These are phyloP conservation scores for Sus cebifrons DNA, from an alignment of 2,797 vertebrate species.

Conservation along the genomic window DNA sequence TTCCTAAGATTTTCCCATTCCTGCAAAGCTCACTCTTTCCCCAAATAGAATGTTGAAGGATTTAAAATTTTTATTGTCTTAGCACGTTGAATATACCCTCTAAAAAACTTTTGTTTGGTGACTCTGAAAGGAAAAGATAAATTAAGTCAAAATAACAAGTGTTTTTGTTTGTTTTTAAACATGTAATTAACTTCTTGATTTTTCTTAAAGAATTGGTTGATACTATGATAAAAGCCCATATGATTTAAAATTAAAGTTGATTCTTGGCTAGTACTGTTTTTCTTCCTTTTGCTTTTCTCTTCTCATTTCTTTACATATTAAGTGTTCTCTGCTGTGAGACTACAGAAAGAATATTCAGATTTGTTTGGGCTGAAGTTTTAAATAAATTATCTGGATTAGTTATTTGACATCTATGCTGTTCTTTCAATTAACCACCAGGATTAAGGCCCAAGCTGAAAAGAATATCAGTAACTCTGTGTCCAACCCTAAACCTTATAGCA, in stretches of 20 bases:
- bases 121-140: slow-evolving; percentile 36
- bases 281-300: neutral
- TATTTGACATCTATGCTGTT: slow-evolving; percentile 45
- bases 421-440: neutral
- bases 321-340: neutral
- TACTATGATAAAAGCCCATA: neutral
- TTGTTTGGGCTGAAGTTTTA: slow-evolving; percentile 54
- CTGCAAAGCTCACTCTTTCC: neutral
- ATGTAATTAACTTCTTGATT: slow-evolving; percentile 31
- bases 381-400: neutral
- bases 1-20: slow-evolving; percentile 8
- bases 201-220: neutral
- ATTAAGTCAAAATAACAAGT: slow-evolving; percentile 24
- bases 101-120: slow-evolving; percentile 50
- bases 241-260: slow-evolving; percentile 56
- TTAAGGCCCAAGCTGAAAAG: neutral
- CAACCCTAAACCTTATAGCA: neutral
- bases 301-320: neutral
- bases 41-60: slow-evolving; percentile 15
- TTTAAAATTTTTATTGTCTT: slow-evolving; percentile 56
- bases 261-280: neutral
- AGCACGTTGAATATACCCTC: slow-evolving; percentile 38
- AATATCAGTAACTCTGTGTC: neutral
- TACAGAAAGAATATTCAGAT: neutral
- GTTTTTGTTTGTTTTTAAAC: slow-evolving; percentile 45